phyloP scores from a whole-genome alignment of 1,140 invertebrate species.

The Bombus waltoni region DNA sequence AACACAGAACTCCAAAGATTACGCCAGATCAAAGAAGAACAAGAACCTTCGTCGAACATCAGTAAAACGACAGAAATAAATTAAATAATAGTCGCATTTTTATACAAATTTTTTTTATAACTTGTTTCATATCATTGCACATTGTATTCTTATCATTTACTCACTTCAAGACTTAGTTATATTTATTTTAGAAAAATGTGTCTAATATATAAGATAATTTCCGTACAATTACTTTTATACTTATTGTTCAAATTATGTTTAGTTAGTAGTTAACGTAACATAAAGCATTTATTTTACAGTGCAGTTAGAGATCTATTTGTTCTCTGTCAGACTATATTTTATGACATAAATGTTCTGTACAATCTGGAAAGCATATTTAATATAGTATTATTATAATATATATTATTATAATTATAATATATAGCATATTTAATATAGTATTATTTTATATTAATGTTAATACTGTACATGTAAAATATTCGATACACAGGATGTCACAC shows the following conservation, averaged over 20 bases:
- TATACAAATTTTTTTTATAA: slow-evolving; percentile 36
- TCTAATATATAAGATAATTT: not conserved
- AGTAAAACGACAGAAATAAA: slow-evolving; percentile 75
- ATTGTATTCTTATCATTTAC: slow-evolving; percentile 15
- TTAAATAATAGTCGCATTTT: slow-evolving; percentile 54
- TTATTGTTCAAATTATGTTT: not conserved
- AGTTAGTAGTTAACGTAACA: not conserved
- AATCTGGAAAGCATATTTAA: not conserved
- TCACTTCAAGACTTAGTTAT: not conserved
- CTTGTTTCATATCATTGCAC: slow-evolving; percentile 11
- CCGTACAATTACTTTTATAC: not conserved
- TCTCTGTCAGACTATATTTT: not conserved
- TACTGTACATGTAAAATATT: not conserved
- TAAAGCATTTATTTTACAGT: not conserved
- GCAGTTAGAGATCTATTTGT: too few relatives aligned
- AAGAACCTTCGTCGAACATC: slow-evolving; percentile 60
- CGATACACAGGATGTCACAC: not conserved
- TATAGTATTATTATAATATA: not conserved
- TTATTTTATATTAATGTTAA: slow-evolving; percentile 15
- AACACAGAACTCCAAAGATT: slow-evolving; percentile 75
- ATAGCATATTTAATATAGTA: slow-evolving; percentile 3
- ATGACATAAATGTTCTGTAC: not conserved
- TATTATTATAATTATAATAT: too few relatives aligned
- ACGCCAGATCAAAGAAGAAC: slow-evolving; percentile 72
- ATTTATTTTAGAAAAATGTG: slow-evolving; percentile 18